Evolutionary conservation across 2,113 vertebrate species (phyloP).

Genomic region (Passer montanus): DNA sequence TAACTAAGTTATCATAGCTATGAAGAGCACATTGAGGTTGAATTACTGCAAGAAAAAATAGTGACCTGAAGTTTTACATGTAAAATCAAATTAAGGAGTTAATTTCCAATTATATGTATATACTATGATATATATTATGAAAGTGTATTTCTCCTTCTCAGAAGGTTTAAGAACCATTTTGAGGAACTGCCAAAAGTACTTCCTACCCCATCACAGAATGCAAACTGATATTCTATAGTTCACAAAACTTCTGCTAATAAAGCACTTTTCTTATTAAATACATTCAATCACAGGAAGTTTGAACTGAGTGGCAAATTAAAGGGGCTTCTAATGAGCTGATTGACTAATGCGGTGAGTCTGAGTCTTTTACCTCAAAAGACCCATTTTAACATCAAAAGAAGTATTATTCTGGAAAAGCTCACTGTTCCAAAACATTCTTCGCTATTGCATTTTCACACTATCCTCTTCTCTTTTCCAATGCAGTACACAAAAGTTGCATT

Average conservation of each 20-base stretch:
- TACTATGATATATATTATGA: not conserved
- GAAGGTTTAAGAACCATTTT: not conserved
- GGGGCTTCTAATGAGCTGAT: not conserved
- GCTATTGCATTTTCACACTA: not conserved
- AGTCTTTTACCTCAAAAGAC: not conserved
- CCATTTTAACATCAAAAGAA: not conserved
- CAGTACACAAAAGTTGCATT: not conserved
- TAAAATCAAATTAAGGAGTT: not conserved
- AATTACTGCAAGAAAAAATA: not conserved
- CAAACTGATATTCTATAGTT: constrained; percentile 13
- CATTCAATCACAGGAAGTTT: constrained; percentile 10
- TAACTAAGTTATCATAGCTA: not conserved
- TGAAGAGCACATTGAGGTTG: not conserved
- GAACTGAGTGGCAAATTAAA: not conserved
- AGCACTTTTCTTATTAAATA: constrained; percentile 15
- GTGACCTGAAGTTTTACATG: not conserved
- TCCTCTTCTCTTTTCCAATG: not conserved
- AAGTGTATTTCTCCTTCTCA: not conserved
- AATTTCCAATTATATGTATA: not conserved
- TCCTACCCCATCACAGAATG: not conserved
- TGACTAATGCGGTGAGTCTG: not conserved
- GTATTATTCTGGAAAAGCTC: not conserved
- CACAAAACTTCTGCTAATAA: constrained; percentile 12
- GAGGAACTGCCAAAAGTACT: not conserved
- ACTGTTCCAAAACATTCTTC: not conserved